Base-by-base conservation (phyloP, 2,797 vertebrate species). In the Tarsius wallacei region DNA sequence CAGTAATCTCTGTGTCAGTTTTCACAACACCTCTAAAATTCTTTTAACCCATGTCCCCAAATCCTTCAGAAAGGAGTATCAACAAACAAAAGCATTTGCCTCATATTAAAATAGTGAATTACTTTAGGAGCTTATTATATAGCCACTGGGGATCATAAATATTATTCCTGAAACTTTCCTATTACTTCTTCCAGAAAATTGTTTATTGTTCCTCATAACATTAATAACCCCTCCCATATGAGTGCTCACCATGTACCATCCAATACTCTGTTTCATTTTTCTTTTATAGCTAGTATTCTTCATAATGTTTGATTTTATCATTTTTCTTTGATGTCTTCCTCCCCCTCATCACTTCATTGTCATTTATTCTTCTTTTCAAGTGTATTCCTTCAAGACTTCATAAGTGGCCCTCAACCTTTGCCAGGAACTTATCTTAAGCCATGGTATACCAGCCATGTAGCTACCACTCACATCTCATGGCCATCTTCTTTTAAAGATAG, bases 181-280 rank as follows among this genome's bases (percentile, higher is more conserved):
- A 77, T 90, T 73, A 78, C 71, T 94, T 97, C 61, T 26, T 96
- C 12, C 51, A 81, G 12, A 80, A 90, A 95, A 85, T 47, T 49
- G 14, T 74, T 59, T n/a, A 55, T 59, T 77, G 2, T 28, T 15
- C 7, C 47, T 22, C 87, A 64, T 59, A 64, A 51, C 31, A 70
- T 86, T 42, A 86, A 64, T 63, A 63, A n/a, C 14, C 0, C 17
- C 15, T 55, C 28, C 16, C 5, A 10, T 55, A 2, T 11, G 15
- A 36, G n/a, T 59, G 22, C 47, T 36, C 22, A 33, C 11, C 55
- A 19, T 16, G 51, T 47, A 17, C 28, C 51, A 73, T 26, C 33
- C 66, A 31, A 31, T 28, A 49, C 14, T 70, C n/a, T 73, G 15
- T 76, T 70, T 80, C 24, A 26, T 85, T 57, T 80, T 93, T 70